A percentile compares a stretch with the other conserved stretches of the same genome.
Conservation (phyloP, 53 echinoderm and acorn worm species). For the Echinarachnius parma region DNA sequence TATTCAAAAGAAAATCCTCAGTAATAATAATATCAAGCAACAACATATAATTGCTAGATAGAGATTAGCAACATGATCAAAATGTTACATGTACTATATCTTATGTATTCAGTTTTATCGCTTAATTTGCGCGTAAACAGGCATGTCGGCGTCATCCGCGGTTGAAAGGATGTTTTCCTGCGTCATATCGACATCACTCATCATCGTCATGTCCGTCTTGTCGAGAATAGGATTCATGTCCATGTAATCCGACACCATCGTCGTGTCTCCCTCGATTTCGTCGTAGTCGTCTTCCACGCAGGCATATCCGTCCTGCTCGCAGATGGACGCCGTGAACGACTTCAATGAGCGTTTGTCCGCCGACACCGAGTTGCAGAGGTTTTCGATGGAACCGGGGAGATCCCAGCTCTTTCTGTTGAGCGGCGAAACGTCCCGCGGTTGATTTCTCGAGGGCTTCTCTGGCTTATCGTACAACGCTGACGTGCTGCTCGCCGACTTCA, state of each 20-base stretch:
- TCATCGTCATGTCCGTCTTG: neutral
- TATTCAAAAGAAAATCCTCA: no score
- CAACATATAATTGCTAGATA: no score
- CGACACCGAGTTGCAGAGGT: conserved; percentile 10
- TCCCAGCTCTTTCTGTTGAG: conserved; percentile 27
- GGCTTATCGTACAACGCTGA: conserved; percentile 19
- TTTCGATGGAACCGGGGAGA: conserved; percentile 29
- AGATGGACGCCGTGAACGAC: conserved; percentile 18
- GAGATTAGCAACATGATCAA: no score
- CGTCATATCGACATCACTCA: no score
- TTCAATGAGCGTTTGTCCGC: conserved; percentile 13
- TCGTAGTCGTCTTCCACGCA: conserved; percentile 15
- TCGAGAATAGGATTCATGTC: conserved; percentile 12
- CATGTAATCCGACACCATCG: conserved; percentile 32
- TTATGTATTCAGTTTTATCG: no score
- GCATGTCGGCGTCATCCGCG: no score
- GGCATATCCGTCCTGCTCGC: conserved; percentile 26
- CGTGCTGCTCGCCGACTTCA: conserved; percentile 32
- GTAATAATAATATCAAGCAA: no score
- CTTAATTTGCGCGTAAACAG: no score
- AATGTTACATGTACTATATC: no score
- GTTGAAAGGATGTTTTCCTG: no score
- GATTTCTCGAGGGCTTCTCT: conserved; percentile 17
- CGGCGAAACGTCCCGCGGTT: neutral
- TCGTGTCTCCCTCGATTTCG: neutral